Evolutionary conservation across 2,888 invertebrate genomes (phyloP).

Genomic region (Mellilla xanthometata): DNA sequence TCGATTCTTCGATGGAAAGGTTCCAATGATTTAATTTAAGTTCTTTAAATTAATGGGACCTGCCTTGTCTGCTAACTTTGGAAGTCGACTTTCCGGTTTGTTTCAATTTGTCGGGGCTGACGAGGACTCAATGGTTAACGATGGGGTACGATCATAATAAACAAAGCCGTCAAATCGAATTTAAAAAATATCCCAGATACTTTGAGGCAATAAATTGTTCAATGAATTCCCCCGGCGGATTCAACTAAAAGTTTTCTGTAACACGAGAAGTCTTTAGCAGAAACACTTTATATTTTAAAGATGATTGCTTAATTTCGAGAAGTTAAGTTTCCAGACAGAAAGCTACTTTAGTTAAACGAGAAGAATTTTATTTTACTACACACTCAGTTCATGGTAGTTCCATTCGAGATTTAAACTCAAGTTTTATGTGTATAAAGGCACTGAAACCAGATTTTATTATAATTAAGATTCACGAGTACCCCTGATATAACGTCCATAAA

Average conservation of each 20-base stretch:
- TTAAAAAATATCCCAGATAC: constrained; percentile 13
- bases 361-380: constrained; percentile 32
- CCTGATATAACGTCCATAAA: constrained; percentile 38
- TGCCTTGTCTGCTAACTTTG: constrained; percentile 59
- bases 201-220: constrained; percentile 26
- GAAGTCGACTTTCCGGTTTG: constrained; percentile 69
- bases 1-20: constrained; percentile 53
- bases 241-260: neutral
- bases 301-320: constrained; percentile 17
- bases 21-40: constrained; percentile 70
- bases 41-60: constrained; percentile 72
- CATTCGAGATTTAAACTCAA: constrained; percentile 35
- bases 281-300: constrained; percentile 19
- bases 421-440: constrained; percentile 36
- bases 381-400: constrained; percentile 30
- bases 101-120: constrained; percentile 72
- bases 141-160: constrained; percentile 45
- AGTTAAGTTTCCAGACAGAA: constrained; percentile 23
- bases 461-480: constrained; percentile 40
- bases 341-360: constrained; percentile 19
- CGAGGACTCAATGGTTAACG: constrained; percentile 66
- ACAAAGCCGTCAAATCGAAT: constrained; percentile 56
- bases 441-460: constrained; percentile 39
- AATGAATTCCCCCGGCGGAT: neutral
- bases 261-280: neutral